Percentiles rank a stretch among this genome's conserved stretches.
phyloP scores from a whole-genome alignment of 2,797 vertebrate genomes.

The Gallinago nigripennis region DNA sequence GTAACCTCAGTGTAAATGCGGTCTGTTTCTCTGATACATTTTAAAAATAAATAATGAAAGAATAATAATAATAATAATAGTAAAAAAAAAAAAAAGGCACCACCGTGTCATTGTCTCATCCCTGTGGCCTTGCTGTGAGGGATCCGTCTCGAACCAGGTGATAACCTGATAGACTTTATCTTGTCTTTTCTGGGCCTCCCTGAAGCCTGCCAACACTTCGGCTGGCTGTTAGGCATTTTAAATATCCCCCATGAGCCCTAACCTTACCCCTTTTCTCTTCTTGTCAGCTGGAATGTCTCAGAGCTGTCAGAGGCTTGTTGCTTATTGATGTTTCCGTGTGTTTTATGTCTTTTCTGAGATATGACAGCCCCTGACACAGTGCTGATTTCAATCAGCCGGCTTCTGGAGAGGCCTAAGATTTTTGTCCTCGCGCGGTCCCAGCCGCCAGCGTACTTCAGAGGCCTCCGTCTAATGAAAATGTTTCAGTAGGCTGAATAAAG shows the following conservation, averaged over 20 bases:
- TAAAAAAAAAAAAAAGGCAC: not conserved
- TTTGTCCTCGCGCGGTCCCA: conserved; percentile 81
- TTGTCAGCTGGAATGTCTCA: conserved; percentile 87
- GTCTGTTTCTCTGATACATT: conserved; percentile 75
- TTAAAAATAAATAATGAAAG: conserved; percentile 70
- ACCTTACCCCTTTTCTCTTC: conserved; percentile 93
- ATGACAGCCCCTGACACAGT: conserved; percentile 95
- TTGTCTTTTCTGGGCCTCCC: conserved; percentile 90
- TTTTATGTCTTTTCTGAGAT: conserved; percentile 97
- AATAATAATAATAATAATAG: conserved; percentile 39
- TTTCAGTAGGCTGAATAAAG: conserved; percentile 89
- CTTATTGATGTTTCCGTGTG: conserved; percentile 99
- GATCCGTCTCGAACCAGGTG: conserved; percentile 90
- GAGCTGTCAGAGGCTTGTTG: conserved; percentile 98
- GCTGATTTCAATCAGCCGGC: conserved; percentile 97
- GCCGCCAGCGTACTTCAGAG: conserved; percentile 79
- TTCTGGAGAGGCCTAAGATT: conserved; percentile 82
- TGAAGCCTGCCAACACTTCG: conserved; percentile 93
- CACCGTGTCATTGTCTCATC: conserved; percentile 76
- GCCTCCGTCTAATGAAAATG: conserved; percentile 91
- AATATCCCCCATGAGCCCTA: conserved; percentile 92
- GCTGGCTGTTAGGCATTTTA: conserved; percentile 89
- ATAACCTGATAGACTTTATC: conserved; percentile 99
- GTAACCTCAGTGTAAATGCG: conserved; percentile 73
- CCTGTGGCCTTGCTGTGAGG: conserved; percentile 86